Evolutionary conservation across 2,113 vertebrate species (phyloP).

Genomic region (Stictonetta naevosa): DNA sequence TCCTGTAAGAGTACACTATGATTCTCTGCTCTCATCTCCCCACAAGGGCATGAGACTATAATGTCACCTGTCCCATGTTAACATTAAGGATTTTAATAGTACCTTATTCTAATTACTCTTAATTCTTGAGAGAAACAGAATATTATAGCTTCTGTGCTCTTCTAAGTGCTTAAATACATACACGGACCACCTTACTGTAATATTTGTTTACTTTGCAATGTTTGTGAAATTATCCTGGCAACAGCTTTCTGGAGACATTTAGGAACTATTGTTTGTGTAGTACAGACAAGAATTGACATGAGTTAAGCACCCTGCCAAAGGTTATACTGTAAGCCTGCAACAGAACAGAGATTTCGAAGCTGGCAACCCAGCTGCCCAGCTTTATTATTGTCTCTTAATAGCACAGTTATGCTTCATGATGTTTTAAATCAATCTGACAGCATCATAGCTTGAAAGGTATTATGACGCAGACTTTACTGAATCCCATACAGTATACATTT

Average conservation of each 20-base stretch:
- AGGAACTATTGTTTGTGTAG: neutral
- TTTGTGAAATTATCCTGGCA: slow-evolving; percentile 19
- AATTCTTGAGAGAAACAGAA: neutral
- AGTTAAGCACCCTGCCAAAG: slow-evolving; percentile 4
- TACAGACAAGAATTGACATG: neutral
- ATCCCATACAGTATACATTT: neutral
- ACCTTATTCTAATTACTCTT: neutral
- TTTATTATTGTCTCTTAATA: neutral
- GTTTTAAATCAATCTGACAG: slow-evolving; percentile 50
- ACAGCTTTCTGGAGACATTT: slow-evolving; percentile 28
- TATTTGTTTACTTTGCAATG: neutral
- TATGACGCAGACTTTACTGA: neutral
- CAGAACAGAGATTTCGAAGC: neutral
- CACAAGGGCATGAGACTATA: neutral
- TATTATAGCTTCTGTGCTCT: neutral
- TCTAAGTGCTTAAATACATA: slow-evolving; percentile 21
- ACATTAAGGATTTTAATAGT: neutral
- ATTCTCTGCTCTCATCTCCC: neutral
- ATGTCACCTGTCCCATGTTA: neutral
- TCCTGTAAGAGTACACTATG: neutral
- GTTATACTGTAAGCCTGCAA: neutral
- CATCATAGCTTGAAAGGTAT: neutral
- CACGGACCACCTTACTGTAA: neutral
- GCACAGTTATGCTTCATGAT: neutral
- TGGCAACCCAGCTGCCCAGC: neutral